Conservation (phyloP, 2,888 invertebrate genomes). For the Andrena camellia region DNA sequence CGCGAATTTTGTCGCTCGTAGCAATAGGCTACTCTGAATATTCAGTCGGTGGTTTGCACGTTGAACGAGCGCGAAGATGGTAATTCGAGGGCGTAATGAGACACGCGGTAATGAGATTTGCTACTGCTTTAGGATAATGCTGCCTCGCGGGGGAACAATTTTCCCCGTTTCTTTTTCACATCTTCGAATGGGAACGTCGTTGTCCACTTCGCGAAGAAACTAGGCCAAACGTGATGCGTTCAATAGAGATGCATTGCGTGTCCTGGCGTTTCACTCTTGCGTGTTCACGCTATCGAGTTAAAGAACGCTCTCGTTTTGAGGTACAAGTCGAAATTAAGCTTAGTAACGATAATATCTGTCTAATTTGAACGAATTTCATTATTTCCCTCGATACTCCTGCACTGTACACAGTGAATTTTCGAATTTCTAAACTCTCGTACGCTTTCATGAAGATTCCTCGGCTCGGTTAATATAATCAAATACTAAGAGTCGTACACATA, state of each 20-base stretch:
- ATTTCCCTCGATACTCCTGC: not conserved
- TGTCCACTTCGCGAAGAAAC: slow-evolving; percentile 6
- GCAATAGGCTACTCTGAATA: not conserved
- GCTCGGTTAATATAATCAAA: not conserved
- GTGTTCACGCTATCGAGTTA: not conserved
- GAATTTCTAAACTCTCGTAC: not conserved
- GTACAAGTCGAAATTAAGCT: not conserved
- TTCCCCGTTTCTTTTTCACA: not conserved
- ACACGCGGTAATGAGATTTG: not conserved
- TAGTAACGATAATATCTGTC: not conserved
- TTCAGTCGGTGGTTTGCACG: not conserved
- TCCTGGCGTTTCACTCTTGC: slow-evolving; percentile 15
- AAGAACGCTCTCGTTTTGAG: slow-evolving; percentile 2
- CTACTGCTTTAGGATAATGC: not conserved
- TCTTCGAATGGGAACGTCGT: not conserved
- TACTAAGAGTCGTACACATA: not conserved
- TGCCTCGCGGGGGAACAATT: not conserved
- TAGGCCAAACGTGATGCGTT: slow-evolving; percentile 22
- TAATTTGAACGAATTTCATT: not conserved
- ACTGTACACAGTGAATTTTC: not conserved
- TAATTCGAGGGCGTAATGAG: not conserved
- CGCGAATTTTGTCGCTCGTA: not conserved
- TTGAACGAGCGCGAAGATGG: not conserved
- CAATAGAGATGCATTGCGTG: slow-evolving; percentile 17
- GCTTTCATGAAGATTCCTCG: not conserved